These are phyloP conservation scores for Cartodere bifasciata DNA, from an alignment of 2,888 invertebrate genomes.

Conservation along the genomic window DNA sequence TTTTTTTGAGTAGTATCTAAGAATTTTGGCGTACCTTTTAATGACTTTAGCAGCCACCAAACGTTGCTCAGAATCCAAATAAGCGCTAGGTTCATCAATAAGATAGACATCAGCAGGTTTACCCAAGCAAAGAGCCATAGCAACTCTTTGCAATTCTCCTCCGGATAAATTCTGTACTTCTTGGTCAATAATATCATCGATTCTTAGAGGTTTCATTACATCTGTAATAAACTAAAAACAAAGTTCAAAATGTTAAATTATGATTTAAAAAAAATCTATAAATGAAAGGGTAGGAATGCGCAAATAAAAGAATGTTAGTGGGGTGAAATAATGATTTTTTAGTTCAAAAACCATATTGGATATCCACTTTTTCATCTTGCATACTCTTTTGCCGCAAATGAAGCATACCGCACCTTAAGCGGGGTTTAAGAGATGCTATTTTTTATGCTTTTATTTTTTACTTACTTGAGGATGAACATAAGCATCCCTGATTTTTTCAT, in stretches of 20 bases:
- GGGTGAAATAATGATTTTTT: too few species aligned
- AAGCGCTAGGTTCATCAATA: conserved; percentile 97
- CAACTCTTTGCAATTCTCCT: conserved; percentile 97
- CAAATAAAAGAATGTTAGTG: too few species aligned
- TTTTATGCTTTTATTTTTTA: conserved; percentile 17
- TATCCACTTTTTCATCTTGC: too few species aligned
- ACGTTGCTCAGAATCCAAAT: conserved; percentile 99
- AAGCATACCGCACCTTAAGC: too few species aligned
- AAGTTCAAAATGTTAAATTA: too few species aligned
- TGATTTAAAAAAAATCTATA: too few species aligned
- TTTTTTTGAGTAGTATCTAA: conserved; percentile 4
- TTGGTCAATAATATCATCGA: conserved; percentile 95
- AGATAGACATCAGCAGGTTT: conserved; percentile 99
- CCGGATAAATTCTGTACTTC: conserved; percentile 98
- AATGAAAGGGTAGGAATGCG: too few species aligned
- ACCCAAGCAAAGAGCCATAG: conserved; percentile 89
- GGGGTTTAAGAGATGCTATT: too few species aligned
- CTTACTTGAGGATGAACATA: conserved; percentile 87
- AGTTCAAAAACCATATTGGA: too few species aligned
- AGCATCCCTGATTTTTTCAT: conserved; percentile 95
- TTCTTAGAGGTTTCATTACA: conserved; percentile 95
- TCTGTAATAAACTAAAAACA: conserved; percentile 80
- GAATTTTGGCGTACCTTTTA: conserved; percentile 53
- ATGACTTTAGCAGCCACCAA: conserved; percentile 98
- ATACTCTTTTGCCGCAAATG: too few species aligned